These are phyloP conservation scores for Chanos chanos DNA, from an alignment of 2,797 vertebrate species.

Conservation along the genomic window DNA sequence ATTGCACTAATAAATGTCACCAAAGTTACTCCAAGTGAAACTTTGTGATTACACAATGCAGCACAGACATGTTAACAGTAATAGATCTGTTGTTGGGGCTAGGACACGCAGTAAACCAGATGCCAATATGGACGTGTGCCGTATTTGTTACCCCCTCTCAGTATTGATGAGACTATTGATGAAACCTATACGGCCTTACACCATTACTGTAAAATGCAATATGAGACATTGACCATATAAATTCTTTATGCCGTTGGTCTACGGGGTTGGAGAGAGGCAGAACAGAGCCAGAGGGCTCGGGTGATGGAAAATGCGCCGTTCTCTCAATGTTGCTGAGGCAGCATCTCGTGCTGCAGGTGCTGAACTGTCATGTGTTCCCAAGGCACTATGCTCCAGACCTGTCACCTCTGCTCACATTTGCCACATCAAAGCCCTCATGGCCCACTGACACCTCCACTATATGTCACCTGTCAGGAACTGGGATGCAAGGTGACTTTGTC, in stretches of 20 bases:
- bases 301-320: not conserved
- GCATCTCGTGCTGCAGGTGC: constrained; percentile 63
- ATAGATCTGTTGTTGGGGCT: constrained; percentile 14
- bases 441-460: constrained; percentile 37
- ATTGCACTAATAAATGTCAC: not conserved
- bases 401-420: constrained; percentile 70
- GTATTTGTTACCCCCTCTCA: constrained; percentile 34
- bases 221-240: constrained; percentile 50
- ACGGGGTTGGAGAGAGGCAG: constrained; percentile 47
- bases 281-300: constrained; percentile 32
- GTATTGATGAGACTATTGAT: constrained; percentile 51
- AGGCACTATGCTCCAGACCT: constrained; percentile 64
- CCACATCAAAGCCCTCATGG: constrained; percentile 43
- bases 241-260: constrained; percentile 61
- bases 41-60: not conserved
- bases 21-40: not conserved
- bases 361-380: constrained; percentile 53
- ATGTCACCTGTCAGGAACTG: constrained; percentile 70
- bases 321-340: constrained; percentile 57
- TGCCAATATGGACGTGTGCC: constrained; percentile 22
- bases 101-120: constrained; percentile 39
- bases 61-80: constrained; percentile 8
- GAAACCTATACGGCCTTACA: constrained; percentile 50
- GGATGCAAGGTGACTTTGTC: constrained; percentile 73
- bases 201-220: constrained; percentile 60